Percentiles rank a stretch among this genome's conserved stretches.
Evolutionary conservation across 1,140 invertebrate species (phyloP).

Genomic region (Rhopalosiphum padi): DNA sequence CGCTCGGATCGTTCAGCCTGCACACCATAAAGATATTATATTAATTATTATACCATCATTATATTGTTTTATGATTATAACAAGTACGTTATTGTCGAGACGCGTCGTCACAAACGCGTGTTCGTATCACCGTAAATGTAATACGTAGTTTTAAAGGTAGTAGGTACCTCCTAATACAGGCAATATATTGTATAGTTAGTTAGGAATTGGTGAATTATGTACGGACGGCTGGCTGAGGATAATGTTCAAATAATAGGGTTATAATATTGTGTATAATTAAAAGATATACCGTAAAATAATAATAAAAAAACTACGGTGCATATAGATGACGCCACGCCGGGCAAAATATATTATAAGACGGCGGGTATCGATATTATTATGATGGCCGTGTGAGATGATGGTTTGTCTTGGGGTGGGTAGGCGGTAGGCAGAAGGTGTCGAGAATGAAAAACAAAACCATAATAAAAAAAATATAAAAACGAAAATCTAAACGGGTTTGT

Average conservation of each 20-base stretch:
- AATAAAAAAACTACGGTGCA: background rate
- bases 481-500: background rate
- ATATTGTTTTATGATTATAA: background rate
- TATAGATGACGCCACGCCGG: background rate
- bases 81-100: background rate
- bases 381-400: background rate
- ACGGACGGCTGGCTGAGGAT: background rate
- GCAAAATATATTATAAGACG: background rate
- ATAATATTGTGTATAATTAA: background rate
- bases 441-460: background rate
- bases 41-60: background rate
- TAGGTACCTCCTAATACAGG: background rate
- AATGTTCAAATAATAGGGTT: background rate
- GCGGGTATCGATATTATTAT: background rate
- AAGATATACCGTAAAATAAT: background rate
- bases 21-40: background rate
- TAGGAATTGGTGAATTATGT: background rate
- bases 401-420: background rate
- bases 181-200: background rate
- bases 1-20: slow-evolving; percentile 37
- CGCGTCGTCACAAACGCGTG: background rate
- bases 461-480: background rate
- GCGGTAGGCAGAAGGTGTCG: background rate
- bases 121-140: background rate
- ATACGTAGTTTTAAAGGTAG: background rate